A percentile compares a stretch with the other conserved stretches of the same genome.
phyloP scores from a whole-genome alignment of 2,888 invertebrate species.

The Marasmarcha lunaedactyla region DNA sequence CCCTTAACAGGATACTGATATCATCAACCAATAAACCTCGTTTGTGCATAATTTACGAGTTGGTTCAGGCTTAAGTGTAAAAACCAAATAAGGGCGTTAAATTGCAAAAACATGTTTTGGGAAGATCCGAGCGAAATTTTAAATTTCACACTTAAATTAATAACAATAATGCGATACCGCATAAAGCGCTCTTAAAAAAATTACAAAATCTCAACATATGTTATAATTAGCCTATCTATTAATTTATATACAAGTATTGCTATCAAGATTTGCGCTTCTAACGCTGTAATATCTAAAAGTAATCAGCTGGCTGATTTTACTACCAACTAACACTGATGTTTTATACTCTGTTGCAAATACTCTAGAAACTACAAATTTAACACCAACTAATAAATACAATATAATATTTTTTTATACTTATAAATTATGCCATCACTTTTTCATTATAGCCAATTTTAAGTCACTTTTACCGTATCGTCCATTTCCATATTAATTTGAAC shows the following conservation, averaged over 20 bases:
- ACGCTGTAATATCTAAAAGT: constrained; percentile 42
- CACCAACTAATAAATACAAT: constrained; percentile 2
- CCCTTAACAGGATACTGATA: background rate
- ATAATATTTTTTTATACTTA: background rate
- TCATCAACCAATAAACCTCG: background rate
- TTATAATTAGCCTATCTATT: constrained; percentile 64
- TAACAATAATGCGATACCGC: constrained; percentile 49
- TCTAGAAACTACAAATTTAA: constrained; percentile 2
- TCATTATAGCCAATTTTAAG: no score
- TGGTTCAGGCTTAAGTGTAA: background rate
- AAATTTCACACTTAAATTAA: constrained; percentile 51
- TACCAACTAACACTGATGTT: constrained; percentile 22
- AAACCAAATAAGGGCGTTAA: background rate
- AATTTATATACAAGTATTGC: constrained; percentile 65
- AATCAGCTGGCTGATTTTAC: constrained; percentile 56
- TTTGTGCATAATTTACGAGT: background rate
- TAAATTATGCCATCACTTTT: no score
- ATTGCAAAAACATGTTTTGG: constrained; percentile 9
- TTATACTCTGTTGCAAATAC: constrained; percentile 28
- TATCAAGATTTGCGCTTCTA: constrained; percentile 62
- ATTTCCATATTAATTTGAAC: constrained; percentile 22
- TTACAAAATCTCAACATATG: constrained; percentile 58
- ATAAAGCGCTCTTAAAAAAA: constrained; percentile 68
- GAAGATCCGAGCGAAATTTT: constrained; percentile 56
- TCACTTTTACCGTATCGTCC: no score